These are phyloP conservation scores for Antechinus flavipes DNA, from an alignment of 2,113 vertebrate genomes.

Conservation along the genomic window DNA sequence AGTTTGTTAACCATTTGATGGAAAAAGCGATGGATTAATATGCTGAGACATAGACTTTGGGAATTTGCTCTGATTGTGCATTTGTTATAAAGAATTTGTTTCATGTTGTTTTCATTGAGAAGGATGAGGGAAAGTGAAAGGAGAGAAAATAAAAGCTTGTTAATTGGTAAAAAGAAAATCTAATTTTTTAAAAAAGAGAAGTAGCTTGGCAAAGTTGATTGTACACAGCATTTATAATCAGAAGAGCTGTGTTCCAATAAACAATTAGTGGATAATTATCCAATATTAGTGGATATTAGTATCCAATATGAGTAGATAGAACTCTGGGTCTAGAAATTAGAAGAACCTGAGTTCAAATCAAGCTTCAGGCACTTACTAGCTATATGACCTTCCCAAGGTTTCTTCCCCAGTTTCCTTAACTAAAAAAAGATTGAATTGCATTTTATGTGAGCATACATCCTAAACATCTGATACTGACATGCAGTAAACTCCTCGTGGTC, in stretches of 20 bases:
- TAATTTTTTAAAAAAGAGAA: neutral
- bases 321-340: neutral
- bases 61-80: neutral
- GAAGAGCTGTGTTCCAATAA: neutral
- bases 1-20: neutral
- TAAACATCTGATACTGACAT: constrained; percentile 18
- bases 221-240: neutral
- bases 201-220: neutral
- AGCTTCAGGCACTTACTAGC: neutral
- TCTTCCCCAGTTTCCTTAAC: neutral
- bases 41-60: neutral
- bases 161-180: neutral
- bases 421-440: neutral
- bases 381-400: neutral
- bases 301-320: neutral
- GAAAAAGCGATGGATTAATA: neutral
- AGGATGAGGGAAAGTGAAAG: neutral
- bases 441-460: neutral
- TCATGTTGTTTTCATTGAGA: neutral
- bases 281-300: no score
- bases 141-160: neutral
- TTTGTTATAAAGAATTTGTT: neutral
- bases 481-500: constrained; percentile 16
- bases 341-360: neutral
- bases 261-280: neutral